Evolutionary conservation across 2,113 vertebrate species (phyloP).

Genomic region (Irena cyanogastra): DNA sequence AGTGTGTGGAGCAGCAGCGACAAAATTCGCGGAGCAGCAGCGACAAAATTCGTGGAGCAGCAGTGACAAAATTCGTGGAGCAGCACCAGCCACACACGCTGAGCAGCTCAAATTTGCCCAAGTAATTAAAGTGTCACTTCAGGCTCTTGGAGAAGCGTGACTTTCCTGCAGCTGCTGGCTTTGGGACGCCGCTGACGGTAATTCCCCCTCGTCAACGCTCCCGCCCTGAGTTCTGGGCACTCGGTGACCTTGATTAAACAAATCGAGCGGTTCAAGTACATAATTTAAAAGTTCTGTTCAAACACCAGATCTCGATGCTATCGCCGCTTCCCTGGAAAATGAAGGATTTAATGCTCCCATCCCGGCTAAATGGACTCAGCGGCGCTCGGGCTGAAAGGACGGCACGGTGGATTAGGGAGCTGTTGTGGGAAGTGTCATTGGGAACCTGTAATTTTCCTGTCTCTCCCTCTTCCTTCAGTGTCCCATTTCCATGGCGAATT

Average conservation of each 20-base stretch:
- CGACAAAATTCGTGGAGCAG: neutral
- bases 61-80: rapidly evolving
- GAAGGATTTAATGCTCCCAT: constrained; percentile 47
- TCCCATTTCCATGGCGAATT: constrained; percentile 7
- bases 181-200: neutral
- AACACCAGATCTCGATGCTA: constrained; percentile 4
- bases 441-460: constrained; percentile 40
- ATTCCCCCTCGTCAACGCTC: neutral
- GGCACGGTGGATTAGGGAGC: neutral
- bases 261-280: neutral
- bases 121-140: neutral
- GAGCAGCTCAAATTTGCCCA: neutral
- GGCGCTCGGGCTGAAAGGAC: neutral
- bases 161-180: neutral
- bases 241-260: constrained; percentile 26
- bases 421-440: neutral
- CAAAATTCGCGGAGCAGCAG: rapidly evolving
- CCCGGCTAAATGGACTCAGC: neutral
- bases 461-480: neutral
- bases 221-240: neutral
- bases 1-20: rapidly evolving
- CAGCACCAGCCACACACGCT: neutral
- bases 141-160: neutral
- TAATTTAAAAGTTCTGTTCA: constrained; percentile 41
- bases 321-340: constrained; percentile 17